Percentiles rank a stretch among this genome's conserved stretches.
phyloP scores from a whole-genome alignment of 2,888 invertebrate genomes.

The Chloroclysta siterata region DNA sequence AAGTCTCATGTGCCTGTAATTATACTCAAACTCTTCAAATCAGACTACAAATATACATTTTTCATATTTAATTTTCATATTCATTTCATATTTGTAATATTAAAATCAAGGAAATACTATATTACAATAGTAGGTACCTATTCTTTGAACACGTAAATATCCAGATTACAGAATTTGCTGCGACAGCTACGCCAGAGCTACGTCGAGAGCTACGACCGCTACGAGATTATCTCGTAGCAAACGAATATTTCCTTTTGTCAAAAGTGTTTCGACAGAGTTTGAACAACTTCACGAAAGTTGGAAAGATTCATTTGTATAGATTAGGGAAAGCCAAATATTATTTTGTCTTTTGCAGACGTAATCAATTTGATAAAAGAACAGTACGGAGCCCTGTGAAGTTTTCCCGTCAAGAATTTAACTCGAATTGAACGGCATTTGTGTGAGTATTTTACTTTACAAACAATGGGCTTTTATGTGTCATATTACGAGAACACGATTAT shows the following conservation, averaged over 20 bases:
- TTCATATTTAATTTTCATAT: too few relatives aligned
- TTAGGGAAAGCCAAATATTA: constrained; percentile 44
- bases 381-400: constrained; percentile 31
- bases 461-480: too few relatives aligned
- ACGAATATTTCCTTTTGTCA: constrained; percentile 46
- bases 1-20: too few relatives aligned
- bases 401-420: constrained; percentile 1
- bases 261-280: constrained; percentile 40
- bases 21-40: too few relatives aligned
- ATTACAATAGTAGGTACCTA: too few relatives aligned
- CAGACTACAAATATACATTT: too few relatives aligned
- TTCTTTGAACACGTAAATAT: background rate
- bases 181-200: constrained; percentile 4
- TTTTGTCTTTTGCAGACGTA: constrained; percentile 46
- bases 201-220: constrained; percentile 6
- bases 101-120: too few relatives aligned
- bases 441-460: too few relatives aligned
- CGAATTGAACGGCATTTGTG: too few relatives aligned
- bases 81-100: too few relatives aligned
- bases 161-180: constrained; percentile 9
- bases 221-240: constrained; percentile 11
- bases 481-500: too few relatives aligned
- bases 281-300: constrained; percentile 39
- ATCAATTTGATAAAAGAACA: constrained; percentile 44
- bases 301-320: constrained; percentile 31